Evolutionary conservation across 92 coral and sea anemone genomes (phyloP).

Genomic region (Isaurus tuberculatus): DNA sequence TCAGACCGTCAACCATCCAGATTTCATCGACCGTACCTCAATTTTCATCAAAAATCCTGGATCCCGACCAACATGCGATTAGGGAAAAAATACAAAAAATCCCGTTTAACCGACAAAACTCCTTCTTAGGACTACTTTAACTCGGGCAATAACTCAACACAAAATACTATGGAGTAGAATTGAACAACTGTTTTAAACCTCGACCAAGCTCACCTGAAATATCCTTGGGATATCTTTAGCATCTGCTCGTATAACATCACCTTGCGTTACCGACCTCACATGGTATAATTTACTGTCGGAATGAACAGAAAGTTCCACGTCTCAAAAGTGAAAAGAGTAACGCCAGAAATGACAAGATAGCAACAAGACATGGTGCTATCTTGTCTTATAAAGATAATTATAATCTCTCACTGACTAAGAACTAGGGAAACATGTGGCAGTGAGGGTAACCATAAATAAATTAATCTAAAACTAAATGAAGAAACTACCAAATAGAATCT

Average conservation of each 20-base stretch:
- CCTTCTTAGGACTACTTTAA: too few species aligned
- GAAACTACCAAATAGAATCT: too few species aligned
- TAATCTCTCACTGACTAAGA: not conserved
- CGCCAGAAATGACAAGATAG: not conserved
- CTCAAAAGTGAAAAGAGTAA: not conserved
- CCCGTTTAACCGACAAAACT: too few species aligned
- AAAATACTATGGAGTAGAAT: too few species aligned
- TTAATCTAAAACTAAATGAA: too few species aligned
- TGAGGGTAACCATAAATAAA: not conserved
- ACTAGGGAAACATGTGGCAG: not conserved
- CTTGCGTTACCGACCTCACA: slow-evolving; percentile 98
- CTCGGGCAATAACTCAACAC: too few species aligned
- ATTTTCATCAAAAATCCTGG: too few species aligned
- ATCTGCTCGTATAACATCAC: slow-evolving; percentile 99
- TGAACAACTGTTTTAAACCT: not conserved
- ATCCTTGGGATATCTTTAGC: slow-evolving; percentile 98
- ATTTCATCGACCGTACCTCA: too few species aligned
- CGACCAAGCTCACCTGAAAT: slow-evolving; percentile 79
- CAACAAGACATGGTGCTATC: not conserved
- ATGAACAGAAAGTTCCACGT: not conserved
- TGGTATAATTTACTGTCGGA: slow-evolving; percentile 91
- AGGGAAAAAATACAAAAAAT: too few species aligned
- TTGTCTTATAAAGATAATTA: not conserved
- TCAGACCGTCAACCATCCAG: too few species aligned
- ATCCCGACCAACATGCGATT: too few species aligned